Evolutionary conservation across 2,797 vertebrate genomes (phyloP).

Genomic region (Gymnopithys bicolor): DNA sequence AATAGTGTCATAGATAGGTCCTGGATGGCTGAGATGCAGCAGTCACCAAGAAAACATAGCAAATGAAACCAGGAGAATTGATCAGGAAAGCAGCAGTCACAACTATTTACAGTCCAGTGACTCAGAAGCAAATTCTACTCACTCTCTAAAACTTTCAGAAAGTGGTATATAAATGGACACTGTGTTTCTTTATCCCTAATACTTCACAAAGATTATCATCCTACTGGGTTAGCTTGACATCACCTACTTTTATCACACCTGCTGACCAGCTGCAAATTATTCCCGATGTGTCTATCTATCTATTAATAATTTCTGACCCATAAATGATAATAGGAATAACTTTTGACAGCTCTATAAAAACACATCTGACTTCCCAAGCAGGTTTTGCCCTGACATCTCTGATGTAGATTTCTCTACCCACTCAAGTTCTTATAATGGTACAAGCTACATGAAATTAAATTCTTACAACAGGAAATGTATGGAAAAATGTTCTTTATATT

Average conservation of each 20-base stretch:
- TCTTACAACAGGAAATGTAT: background rate
- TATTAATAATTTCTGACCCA: background rate
- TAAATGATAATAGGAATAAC: background rate
- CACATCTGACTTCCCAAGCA: background rate
- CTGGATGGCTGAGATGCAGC: background rate
- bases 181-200: background rate
- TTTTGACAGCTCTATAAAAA: background rate
- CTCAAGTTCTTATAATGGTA: background rate
- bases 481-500: background rate
- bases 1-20: background rate
- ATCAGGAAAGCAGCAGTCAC: background rate
- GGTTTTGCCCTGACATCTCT: background rate
- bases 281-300: fast-evolving
- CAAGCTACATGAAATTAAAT: background rate
- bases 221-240: background rate
- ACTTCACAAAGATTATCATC: background rate
- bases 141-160: background rate
- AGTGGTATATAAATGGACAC: background rate
- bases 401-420: background rate
- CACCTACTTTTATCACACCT: background rate
- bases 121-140: background rate
- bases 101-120: background rate
- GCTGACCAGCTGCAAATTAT: background rate
- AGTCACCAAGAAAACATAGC: background rate
- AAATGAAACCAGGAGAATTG: background rate